phyloP scores from a whole-genome alignment of 2,113 vertebrate species.

The Hippocampus abdominalis region DNA sequence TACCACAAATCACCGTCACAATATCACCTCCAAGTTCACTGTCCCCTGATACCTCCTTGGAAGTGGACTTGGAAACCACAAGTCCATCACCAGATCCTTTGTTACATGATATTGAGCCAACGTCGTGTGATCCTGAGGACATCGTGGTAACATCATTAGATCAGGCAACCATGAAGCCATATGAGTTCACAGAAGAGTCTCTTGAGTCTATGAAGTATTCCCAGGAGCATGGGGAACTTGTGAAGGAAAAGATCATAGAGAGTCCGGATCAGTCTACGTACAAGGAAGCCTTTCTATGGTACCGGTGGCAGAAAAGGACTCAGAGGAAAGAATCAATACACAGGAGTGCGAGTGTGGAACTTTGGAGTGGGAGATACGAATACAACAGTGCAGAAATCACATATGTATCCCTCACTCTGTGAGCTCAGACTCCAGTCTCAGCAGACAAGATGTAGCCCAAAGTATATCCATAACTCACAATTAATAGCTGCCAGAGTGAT shows the following conservation, averaged over 20 bases:
- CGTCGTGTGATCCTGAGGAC: conserved; percentile 41
- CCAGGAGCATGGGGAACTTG: conserved; percentile 31
- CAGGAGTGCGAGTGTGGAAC: conserved; percentile 74
- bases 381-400: conserved; percentile 78
- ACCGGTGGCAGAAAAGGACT: conserved; percentile 64
- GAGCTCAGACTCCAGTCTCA: conserved; percentile 56
- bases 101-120: conserved; percentile 21
- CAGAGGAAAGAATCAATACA: conserved; percentile 45
- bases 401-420: conserved; percentile 76
- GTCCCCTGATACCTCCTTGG: conserved; percentile 58
- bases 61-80: conserved; percentile 49
- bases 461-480: conserved; percentile 34
- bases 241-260: conserved; percentile 33
- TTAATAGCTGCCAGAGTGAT: conserved; percentile 36
- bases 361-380: conserved; percentile 73
- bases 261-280: conserved; percentile 46
- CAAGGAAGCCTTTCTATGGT: conserved; percentile 67
- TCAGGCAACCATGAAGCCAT: conserved; percentile 38
- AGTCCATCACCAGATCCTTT: conserved; percentile 24
- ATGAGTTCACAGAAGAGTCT: conserved; percentile 31
- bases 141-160: conserved; percentile 33
- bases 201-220: conserved; percentile 32
- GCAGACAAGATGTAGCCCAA: conserved; percentile 66
- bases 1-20: conserved; percentile 54
- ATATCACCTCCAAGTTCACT: conserved; percentile 67